Percentiles rank a stretch among this genome's conserved stretches.
phyloP scores from a whole-genome alignment of 2,888 invertebrate species.

The Julus scanicus region DNA sequence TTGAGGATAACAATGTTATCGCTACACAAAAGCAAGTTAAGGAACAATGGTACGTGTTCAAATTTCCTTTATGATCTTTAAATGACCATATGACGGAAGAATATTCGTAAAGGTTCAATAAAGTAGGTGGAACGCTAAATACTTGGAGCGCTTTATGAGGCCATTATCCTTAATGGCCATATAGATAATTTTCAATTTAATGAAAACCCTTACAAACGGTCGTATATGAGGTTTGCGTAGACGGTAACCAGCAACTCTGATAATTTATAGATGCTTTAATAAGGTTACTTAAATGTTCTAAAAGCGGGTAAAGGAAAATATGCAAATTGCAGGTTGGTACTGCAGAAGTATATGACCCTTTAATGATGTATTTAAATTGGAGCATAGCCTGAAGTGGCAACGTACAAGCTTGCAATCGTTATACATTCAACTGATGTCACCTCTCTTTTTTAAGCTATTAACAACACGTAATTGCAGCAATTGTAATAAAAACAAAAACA shows the following conservation, averaged over 20 bases:
- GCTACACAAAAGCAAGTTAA: background rate
- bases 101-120: background rate
- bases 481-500: background rate
- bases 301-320: background rate
- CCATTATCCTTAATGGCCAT: background rate
- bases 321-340: background rate
- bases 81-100: background rate
- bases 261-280: no score
- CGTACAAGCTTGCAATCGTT: background rate
- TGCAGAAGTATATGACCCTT: background rate
- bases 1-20: background rate
- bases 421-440: background rate
- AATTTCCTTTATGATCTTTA: background rate
- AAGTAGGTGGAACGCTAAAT: background rate
- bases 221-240: no score
- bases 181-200: slow-evolving; percentile 13
- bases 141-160: background rate
- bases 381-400: background rate
- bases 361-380: no score
- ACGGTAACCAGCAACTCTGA: no score
- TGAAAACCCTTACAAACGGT: background rate
- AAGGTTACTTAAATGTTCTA: background rate
- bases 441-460: background rate
- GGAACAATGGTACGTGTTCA: background rate
- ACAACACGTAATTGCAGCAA: background rate